phyloP scores from a whole-genome alignment of 2,888 invertebrate species.

The Andrena hattorfiana region DNA sequence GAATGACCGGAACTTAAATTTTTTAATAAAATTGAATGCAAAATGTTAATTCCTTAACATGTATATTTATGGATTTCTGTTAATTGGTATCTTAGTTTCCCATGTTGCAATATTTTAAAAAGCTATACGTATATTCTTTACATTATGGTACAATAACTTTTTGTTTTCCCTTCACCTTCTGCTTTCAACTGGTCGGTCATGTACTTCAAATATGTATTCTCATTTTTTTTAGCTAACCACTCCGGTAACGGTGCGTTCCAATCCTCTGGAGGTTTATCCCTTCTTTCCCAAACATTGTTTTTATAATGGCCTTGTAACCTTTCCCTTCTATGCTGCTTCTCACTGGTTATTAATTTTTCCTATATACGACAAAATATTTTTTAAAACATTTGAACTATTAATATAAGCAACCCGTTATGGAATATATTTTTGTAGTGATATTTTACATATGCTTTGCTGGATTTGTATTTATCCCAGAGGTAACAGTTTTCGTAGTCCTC shows the following conservation, averaged over 20 bases:
- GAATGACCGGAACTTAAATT: neutral
- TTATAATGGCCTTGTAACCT: conserved; percentile 89
- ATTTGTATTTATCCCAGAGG: conserved; percentile 88
- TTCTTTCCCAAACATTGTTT: conserved; percentile 93
- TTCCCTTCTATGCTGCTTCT: conserved; percentile 88
- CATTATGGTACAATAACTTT: conserved; percentile 46
- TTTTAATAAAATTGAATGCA: neutral
- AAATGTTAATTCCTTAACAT: neutral
- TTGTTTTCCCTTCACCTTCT: conserved; percentile 44
- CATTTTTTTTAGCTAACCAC: conserved; percentile 89
- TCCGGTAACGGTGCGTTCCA: conserved; percentile 94
- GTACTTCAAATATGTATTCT: conserved; percentile 88
- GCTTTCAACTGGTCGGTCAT: conserved; percentile 88
- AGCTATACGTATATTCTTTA: conserved; percentile 17
- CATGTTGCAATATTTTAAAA: neutral
- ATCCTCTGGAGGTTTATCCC: conserved; percentile 91
- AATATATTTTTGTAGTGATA: conserved; percentile 71
- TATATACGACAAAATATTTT: conserved; percentile 76
- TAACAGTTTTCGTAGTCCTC: conserved; percentile 91
- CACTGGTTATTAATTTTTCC: conserved; percentile 90
- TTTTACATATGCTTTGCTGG: conserved; percentile 89
- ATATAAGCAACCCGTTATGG: neutral
- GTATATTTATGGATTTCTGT: neutral
- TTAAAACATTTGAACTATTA: neutral
- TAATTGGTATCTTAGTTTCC: neutral